Evolutionary conservation across 2,797 vertebrate species (phyloP).

Genomic region (Gorsachius magnificus): DNA sequence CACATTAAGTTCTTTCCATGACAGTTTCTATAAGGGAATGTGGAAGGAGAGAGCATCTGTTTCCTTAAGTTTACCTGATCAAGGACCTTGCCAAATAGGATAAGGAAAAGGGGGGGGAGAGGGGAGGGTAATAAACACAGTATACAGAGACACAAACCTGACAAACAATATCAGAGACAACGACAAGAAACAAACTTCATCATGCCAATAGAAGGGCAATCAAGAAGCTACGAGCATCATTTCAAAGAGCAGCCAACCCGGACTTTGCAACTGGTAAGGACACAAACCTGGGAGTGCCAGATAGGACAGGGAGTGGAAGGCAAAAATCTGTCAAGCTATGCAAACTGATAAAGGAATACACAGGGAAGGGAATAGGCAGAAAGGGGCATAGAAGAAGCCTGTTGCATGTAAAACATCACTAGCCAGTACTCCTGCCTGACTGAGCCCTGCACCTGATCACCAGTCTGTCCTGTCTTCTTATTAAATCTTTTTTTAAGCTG

Average conservation of each 20-base stretch:
- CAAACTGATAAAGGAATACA: background rate
- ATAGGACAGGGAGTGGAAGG: no score
- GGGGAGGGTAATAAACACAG: background rate
- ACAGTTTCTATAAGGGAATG: background rate
- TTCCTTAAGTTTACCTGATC: background rate
- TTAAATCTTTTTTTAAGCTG: background rate
- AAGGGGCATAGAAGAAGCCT: background rate
- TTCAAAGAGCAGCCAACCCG: background rate
- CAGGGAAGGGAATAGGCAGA: background rate
- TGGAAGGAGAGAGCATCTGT: background rate
- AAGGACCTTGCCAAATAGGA: background rate
- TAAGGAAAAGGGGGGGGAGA: background rate
- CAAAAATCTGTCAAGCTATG: background rate
- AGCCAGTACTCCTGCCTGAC: background rate
- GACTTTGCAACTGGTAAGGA: background rate
- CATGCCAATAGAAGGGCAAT: background rate
- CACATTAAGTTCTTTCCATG: background rate
- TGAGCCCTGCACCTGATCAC: background rate
- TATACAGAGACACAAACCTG: background rate
- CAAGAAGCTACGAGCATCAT: background rate
- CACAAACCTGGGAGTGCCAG: background rate
- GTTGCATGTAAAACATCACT: background rate
- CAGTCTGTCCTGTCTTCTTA: background rate
- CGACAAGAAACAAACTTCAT: background rate
- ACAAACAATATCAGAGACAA: background rate